Conservation (phyloP, 1,140 invertebrate genomes). For the Lucilia cuprina region DNA sequence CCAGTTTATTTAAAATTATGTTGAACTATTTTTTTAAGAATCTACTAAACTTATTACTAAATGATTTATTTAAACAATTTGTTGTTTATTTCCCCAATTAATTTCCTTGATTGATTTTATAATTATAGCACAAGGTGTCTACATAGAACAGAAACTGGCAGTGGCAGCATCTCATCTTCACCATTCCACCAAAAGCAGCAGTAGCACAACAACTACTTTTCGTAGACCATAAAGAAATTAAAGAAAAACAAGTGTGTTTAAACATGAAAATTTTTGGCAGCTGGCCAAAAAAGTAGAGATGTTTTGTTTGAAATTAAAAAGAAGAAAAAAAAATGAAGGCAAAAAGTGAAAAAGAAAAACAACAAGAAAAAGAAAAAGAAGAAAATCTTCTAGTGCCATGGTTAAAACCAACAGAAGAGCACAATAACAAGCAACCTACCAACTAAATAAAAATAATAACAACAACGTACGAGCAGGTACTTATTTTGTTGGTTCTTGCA, state of each 20-base stretch:
- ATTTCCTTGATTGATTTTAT: neutral
- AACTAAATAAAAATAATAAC: neutral
- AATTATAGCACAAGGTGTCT: neutral
- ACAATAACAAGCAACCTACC: neutral
- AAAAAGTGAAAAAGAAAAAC: neutral
- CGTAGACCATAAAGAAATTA: neutral
- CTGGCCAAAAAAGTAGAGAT: neutral
- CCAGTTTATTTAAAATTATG: no score
- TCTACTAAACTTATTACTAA: no score
- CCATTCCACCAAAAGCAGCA: neutral
- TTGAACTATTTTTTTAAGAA: no score
- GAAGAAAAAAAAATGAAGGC: neutral
- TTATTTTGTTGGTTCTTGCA: no score
- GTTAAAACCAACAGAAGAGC: conserved; percentile 9
- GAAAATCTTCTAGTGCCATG: conserved; percentile 3
- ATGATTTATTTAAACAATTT: no score
- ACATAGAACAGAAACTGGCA: neutral
- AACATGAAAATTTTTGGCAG: neutral
- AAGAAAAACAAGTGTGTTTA: conserved; percentile 9
- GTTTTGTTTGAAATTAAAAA: conserved; percentile 9
- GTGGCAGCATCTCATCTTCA: conserved; percentile 4
- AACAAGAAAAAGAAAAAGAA: conserved; percentile 11
- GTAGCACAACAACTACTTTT: neutral
- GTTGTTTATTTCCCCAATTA: no score
- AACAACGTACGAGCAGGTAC: no score